Base-by-base conservation (phyloP, 2,888 invertebrate genomes). In the Ypsolopha scabrella region DNA sequence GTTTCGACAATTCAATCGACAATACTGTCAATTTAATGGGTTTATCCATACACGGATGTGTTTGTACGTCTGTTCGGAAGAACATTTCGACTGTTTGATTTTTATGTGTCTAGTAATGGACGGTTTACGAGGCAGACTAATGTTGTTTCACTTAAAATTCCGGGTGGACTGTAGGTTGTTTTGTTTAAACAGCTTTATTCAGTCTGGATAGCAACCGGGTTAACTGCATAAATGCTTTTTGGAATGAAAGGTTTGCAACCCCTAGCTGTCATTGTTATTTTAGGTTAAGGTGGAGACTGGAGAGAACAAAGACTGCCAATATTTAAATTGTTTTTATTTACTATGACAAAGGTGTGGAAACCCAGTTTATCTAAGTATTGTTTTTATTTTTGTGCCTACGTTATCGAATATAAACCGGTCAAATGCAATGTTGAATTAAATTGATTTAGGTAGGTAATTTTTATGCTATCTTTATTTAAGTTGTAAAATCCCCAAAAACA, bases 1-100 rank as follows among this genome's bases (percentile, higher is more conserved):
- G 80, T 77, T 78, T 72, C 64, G 70, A 72, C 76, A 68, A 77
- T 78, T 73, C 71, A 72, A 24, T 24, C 24, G 24, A 24, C 24
- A 24, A 68, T 69, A 65, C 60, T 65, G 66, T 73, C 72, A 63
- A 37, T 35, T 49, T 75, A 72, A 70, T 74, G 67, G 68, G 38
- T 52, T 49, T 45, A 46, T 51, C 55, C 54, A 54, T 54, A 57
- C 52, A 39, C 34, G 51, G 55, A 52, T 51, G 52, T 53, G 57
- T 54, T 55, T 52, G 55, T 49, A 10, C 10, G 24, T 49, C 44
- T 49, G 39, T 36, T 35, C 33, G 52, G 39, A 9, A 10, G 38
- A 24, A 9, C 48, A 37, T 13, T 37, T 35, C 35, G 24, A 44
- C 46, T 38, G 51, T 51, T 51, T 51, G 43, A 11, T 49, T 41